Evolutionary conservation across 2,888 invertebrate genomes (phyloP).

Genomic region (Eudemis profundana): DNA sequence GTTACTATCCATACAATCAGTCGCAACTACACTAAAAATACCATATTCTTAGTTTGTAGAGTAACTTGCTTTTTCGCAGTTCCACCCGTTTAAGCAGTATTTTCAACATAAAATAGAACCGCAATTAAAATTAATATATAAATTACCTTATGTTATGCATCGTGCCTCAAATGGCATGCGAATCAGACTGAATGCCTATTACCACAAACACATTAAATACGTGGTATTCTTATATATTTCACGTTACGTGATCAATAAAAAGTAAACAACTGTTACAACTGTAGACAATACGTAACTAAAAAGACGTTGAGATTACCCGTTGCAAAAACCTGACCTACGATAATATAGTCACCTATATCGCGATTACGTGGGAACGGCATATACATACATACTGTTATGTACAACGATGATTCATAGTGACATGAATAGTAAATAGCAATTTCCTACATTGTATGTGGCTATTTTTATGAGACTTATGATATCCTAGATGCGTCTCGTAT

Average conservation of each 20-base stretch:
- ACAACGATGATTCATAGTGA: conserved; percentile 38
- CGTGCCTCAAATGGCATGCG: no score
- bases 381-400: conserved; percentile 44
- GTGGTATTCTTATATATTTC: neutral
- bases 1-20: no score
- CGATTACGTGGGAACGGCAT: conserved; percentile 39
- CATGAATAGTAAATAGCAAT: conserved; percentile 38
- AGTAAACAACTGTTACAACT: conserved; percentile 1
- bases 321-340: conserved; percentile 65
- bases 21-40: no score
- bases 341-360: conserved; percentile 50
- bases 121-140: no score
- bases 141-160: no score
- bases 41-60: neutral
- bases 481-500: neutral
- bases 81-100: no score
- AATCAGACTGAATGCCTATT: neutral
- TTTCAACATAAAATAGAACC: no score
- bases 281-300: conserved; percentile 33
- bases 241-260: conserved; percentile 3
- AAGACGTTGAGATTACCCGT: conserved; percentile 47
- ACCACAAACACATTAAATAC: neutral
- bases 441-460: conserved; percentile 34
- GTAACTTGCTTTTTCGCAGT: neutral
- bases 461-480: conserved; percentile 12